phyloP scores from a whole-genome alignment of 2,113 vertebrate species.

The Coptodon bakossiorum region DNA sequence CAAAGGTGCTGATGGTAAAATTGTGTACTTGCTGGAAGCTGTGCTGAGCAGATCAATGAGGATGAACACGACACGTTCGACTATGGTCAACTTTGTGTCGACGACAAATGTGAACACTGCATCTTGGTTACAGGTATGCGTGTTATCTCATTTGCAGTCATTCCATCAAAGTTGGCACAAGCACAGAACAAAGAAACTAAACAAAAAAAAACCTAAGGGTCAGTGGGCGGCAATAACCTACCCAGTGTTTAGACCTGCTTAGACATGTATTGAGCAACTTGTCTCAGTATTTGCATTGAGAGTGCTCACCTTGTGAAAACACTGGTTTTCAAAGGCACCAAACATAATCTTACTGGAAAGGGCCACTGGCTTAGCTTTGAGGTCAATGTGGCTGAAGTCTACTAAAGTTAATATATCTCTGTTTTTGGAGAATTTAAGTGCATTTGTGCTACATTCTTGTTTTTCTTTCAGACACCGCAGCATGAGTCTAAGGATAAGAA shows the following conservation, averaged over 20 bases:
- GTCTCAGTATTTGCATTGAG: not conserved
- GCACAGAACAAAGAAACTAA: not conserved
- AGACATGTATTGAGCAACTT: not conserved
- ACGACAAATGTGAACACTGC: not conserved
- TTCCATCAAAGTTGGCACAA: not conserved
- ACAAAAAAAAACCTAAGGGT: not conserved
- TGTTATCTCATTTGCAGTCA: not conserved
- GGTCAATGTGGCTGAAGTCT: not conserved
- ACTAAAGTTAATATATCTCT: not conserved
- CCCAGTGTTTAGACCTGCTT: not conserved
- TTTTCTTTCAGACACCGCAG: slow-evolving; percentile 51
- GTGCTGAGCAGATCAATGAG: slow-evolving; percentile 60
- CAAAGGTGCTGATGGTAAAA: slow-evolving; percentile 38
- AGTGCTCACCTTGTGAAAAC: not conserved
- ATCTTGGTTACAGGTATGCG: slow-evolving; percentile 47
- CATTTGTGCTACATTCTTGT: not conserved
- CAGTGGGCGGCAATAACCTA: not conserved
- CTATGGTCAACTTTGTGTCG: slow-evolving; percentile 50
- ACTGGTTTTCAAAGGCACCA: not conserved
- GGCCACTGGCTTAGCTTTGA: not conserved
- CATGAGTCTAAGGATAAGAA: slow-evolving; percentile 59
- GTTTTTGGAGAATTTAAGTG: not conserved
- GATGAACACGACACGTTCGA: slow-evolving; percentile 29
- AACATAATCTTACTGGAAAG: not conserved
- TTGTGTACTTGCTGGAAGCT: slow-evolving; percentile 57